phyloP scores from a whole-genome alignment of 2,888 invertebrate species.

The Lasioglossum lativentre region DNA sequence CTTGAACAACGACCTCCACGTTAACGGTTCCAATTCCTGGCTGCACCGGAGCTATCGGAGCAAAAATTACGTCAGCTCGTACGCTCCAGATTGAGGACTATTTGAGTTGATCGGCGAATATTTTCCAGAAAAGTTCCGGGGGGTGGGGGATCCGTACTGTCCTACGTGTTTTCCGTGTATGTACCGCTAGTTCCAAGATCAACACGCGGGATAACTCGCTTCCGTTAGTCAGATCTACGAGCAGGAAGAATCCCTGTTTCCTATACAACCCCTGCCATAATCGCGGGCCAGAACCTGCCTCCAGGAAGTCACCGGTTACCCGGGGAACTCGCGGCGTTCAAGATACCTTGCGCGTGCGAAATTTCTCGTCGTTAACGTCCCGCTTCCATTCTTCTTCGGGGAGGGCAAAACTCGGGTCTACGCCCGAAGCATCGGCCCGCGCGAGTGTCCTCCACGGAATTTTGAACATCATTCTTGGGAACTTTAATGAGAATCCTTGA shows the following conservation, averaged over 20 bases:
- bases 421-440: constrained; percentile 13
- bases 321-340: constrained; percentile 5
- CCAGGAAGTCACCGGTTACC: constrained; percentile 53
- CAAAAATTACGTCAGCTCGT: not conserved
- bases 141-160: not conserved
- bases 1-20: not conserved
- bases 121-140: constrained; percentile 9
- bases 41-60: not conserved
- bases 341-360: constrained; percentile 49
- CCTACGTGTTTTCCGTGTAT: constrained; percentile 1
- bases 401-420: constrained; percentile 5
- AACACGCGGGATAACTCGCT: constrained; percentile 48
- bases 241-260: constrained; percentile 51
- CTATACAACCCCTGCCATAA: constrained; percentile 39
- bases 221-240: constrained; percentile 40
- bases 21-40: not conserved
- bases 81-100: not conserved
- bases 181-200: constrained; percentile 41
- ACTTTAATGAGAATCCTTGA: not conserved
- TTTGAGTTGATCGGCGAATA: not conserved
- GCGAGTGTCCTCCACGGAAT: not conserved
- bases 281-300: constrained; percentile 40
- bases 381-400: constrained; percentile 29
- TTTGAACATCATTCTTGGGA: constrained; percentile 25
- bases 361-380: constrained; percentile 50